Evolutionary conservation across 2,113 vertebrate species (phyloP).

Genomic region (Bettongia penicillata): DNA sequence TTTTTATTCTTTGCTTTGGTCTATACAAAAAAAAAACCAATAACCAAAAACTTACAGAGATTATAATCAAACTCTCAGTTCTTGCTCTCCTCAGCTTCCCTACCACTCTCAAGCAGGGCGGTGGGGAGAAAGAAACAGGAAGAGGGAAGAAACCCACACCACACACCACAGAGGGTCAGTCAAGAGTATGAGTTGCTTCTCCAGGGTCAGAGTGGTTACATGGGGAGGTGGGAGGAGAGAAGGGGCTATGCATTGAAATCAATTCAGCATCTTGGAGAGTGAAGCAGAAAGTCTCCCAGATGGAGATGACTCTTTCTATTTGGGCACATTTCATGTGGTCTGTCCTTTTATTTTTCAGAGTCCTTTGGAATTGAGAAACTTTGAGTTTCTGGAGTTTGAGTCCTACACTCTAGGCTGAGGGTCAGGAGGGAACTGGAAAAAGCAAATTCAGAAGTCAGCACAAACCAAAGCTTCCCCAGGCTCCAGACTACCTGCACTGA

Average conservation of each 20-base stretch:
- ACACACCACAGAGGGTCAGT: conserved; percentile 83
- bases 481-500: not conserved
- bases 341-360: conserved; percentile 41
- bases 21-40: conserved; percentile 87
- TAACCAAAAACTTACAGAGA: conserved; percentile 82
- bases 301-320: not conserved
- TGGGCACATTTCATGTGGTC: not conserved
- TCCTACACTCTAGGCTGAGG: conserved; percentile 6
- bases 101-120: conserved; percentile 48
- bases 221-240: not conserved
- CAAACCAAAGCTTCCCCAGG: not conserved
- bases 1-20: conserved; percentile 89
- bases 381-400: conserved; percentile 36
- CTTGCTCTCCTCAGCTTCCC: conserved; percentile 37
- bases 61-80: conserved; percentile 83
- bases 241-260: conserved; percentile 54
- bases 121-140: conserved; percentile 51
- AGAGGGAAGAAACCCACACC: conserved; percentile 79
- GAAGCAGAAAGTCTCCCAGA: not conserved
- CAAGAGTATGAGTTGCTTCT: conserved; percentile 81
- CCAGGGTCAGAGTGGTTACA: conserved; percentile 64
- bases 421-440: not conserved
- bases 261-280: not conserved
- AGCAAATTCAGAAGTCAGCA: conserved; percentile 13
- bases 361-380: conserved; percentile 25